Evolutionary conservation across 2,113 vertebrate species (phyloP).

Genomic region (Gnathonemus longibarbis): DNA sequence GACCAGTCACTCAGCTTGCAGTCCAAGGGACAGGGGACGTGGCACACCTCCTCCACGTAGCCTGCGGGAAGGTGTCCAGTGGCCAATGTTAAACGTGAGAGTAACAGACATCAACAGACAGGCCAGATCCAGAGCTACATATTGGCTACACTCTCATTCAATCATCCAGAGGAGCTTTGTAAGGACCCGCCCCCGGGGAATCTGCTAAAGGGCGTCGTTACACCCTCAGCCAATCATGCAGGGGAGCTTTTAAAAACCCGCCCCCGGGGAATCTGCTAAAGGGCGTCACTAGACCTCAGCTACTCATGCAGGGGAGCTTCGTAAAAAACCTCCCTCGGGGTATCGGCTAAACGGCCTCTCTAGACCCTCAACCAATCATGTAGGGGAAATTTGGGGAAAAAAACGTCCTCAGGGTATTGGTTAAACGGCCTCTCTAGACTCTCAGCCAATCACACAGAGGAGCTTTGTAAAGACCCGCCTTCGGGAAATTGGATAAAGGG

Average conservation of each 20-base stretch:
- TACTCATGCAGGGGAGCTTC: too few species aligned
- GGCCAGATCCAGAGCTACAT: neutral
- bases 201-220: neutral
- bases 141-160: neutral
- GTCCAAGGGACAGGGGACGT: conserved; percentile 73
- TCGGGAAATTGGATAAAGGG: too few species aligned
- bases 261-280: neutral
- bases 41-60: conserved; percentile 69
- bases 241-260: neutral
- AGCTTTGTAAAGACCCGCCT: neutral
- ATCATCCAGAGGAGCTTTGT: too few species aligned
- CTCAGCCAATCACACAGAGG: neutral
- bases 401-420: neutral
- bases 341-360: neutral
- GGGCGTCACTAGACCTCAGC: neutral
- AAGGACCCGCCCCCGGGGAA: neutral
- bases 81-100: neutral
- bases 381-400: neutral
- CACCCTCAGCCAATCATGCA: neutral
- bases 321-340: neutral
- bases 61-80: conserved; percentile 55
- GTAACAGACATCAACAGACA: neutral
- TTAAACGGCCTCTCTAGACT: neutral
- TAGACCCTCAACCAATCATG: neutral
- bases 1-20: conserved; percentile 81